Evolutionary conservation across 2,797 vertebrate species (phyloP), one percentile per base, ranked within the genome.

Genomic region (Semaprochilodus insignis): DNA sequence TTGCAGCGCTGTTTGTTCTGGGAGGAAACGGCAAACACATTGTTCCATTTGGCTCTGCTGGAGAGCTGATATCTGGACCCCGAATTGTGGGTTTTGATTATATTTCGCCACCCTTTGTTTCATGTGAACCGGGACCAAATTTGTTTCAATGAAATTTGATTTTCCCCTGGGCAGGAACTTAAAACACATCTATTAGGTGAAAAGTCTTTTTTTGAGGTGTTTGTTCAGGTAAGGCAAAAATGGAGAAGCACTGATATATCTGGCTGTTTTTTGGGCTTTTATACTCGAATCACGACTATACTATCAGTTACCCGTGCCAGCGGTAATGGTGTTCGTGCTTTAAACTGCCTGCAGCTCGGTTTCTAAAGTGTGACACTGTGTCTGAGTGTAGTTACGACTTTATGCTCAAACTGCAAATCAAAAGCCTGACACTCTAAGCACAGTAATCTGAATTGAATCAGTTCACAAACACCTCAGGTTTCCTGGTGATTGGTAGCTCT

Each of bases 111-210:
- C 48, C 16, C 72, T 57, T 54, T 59, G 25, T 74, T 55, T 74
- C 51, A 57, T 55, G 52, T 57, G 72, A 74, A 57, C 54, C 59
- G 52, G 54, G 13, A 27, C 72, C 54, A n/a, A 57, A 74, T 36
- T 59, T 57, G 31, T 57, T 54, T 57, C 52, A 40, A 17, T 15
- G 17, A 54, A 73, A 52, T 73, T 54, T 17, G 51, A 52, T 74
- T 74, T 74, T 36, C 54, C 72, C 54, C 13, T 27, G 54, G 10
- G 27, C 7, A 19, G 36, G 52, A 57, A 14, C 54, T 74, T 74
- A 59, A 74, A 74, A 59, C 40, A 73, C 51, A 27, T 72, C 44
- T 2, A 11, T 52, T 72, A 25, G 52, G 44, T 27, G 40, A 1
- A 10, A 57, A 13, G 17, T 34, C 48, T 54, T 2, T 34, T 57